Percentiles rank a stretch among this genome's conserved stretches.
Evolutionary conservation across 1,140 invertebrate genomes (phyloP).

Genomic region (Drosophila gunungcola): DNA sequence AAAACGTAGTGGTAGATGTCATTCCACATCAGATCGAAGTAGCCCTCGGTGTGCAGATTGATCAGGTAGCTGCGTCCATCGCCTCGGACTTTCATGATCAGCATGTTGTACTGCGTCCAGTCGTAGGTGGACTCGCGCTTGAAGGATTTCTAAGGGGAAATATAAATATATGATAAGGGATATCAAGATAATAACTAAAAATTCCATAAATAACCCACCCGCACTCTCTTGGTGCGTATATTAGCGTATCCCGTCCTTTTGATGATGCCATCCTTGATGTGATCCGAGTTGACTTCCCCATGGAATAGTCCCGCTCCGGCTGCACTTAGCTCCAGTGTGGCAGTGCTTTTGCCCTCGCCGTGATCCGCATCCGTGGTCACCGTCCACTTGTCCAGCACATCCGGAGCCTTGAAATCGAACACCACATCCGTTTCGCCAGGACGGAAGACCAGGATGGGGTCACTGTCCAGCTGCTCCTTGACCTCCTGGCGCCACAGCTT

Average conservation of each 20-base stretch:
- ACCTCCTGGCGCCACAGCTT: slow-evolving; percentile 89
- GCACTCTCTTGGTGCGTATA: slow-evolving; percentile 88
- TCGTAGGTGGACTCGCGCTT: slow-evolving; percentile 88
- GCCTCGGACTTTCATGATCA: slow-evolving; percentile 94
- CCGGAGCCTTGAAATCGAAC: slow-evolving; percentile 88
- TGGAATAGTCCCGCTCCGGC: slow-evolving; percentile 91
- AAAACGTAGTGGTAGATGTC: slow-evolving; percentile 93
- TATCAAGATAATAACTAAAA: background rate
- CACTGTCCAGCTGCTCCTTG: slow-evolving; percentile 87
- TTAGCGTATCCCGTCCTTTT: slow-evolving; percentile 92
- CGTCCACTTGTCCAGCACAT: slow-evolving; percentile 90
- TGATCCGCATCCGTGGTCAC: slow-evolving; percentile 92
- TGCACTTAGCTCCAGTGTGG: slow-evolving; percentile 87
- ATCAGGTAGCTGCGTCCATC: slow-evolving; percentile 95
- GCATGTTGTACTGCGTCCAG: slow-evolving; percentile 92
- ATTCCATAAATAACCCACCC: slow-evolving; percentile 86
- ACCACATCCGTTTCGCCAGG: slow-evolving; percentile 89
- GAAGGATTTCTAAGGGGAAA: slow-evolving; percentile 91
- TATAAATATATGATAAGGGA: background rate
- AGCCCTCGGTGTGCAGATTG: slow-evolving; percentile 89
- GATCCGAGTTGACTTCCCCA: slow-evolving; percentile 89
- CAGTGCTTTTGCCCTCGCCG: slow-evolving; percentile 91
- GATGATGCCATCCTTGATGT: slow-evolving; percentile 92
- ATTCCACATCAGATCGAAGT: slow-evolving; percentile 93
- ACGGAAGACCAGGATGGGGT: slow-evolving; percentile 87